Evolutionary conservation across 2,113 vertebrate species (phyloP), one percentile per base, ranked within the genome.

Genomic region (Syrmaticus mikado): DNA sequence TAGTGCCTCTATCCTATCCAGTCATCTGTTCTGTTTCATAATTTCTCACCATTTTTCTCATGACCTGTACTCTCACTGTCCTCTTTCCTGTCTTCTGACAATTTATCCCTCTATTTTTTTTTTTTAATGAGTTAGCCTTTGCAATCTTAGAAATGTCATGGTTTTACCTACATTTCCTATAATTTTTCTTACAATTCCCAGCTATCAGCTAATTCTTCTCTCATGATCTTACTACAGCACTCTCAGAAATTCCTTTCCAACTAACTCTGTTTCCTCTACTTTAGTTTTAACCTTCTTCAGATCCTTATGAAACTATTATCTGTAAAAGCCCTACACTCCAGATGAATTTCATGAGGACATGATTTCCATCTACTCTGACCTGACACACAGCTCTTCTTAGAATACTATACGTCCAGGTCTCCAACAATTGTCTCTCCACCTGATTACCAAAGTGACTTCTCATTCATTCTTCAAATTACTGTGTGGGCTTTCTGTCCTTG

Each of bases 401-500:
- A 85, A 60, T 38, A 67, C 8, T 32, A 3, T 53, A 48, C 21
- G 22, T 19, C 30, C 14, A 16, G 18, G 18, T 62, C 46, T 82
- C 77, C n/a, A 61, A 46, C 32, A 85, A 75, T 64, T 81, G 36
- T 34, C 32, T 84, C 30, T 91, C 73, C 45, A 92, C 81, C 83
- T 90, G 77, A 71, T 55, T 90, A 65, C 36, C 65, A 74, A 74
- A 57, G 55, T 87, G 32, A 16, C 32, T 58, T 90, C 65, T 86
- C 30, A 92, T 82, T 20, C 53, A 45, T 65, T 72, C 57, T 65
- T 55, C 52, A 81, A 57, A 90, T 40, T 55, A 43, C 40, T 81
- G 76, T 68, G 93, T 96, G 88, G 80, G 92, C 81, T 96, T 96
- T 71, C 77, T 89, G 80, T 95, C 90, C 92, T 86, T 96, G 86